These are phyloP conservation scores for Pachyrhynchus sulphureomaculatus DNA, from an alignment of 1,140 invertebrate species.

Conservation along the genomic window DNA sequence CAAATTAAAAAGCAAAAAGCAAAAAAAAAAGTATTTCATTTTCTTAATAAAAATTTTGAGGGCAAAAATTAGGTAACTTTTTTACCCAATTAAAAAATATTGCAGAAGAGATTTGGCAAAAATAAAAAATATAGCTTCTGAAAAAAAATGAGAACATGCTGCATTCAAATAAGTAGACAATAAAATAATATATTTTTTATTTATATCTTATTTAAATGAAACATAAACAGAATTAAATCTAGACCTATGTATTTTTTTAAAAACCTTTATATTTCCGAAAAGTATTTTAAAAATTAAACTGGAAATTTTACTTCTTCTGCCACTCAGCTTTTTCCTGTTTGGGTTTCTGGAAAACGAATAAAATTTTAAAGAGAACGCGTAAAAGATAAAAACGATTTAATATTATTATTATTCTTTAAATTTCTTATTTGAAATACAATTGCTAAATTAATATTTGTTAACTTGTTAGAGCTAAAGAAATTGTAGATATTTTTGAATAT, in stretches of 20 bases:
- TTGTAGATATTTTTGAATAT: too few species aligned
- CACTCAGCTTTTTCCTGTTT: slow-evolving; percentile 77
- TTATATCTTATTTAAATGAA: not conserved
- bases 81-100: slow-evolving; percentile 8
- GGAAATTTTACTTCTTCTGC: slow-evolving; percentile 68
- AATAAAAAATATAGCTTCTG: not conserved
- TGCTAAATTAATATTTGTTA: too few species aligned
- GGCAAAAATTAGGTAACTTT: not conserved
- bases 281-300: slow-evolving; percentile 5
- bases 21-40: slow-evolving; percentile 20
- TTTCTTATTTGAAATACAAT: too few species aligned
- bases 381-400: too few species aligned
- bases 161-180: not conserved
- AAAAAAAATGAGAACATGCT: not conserved
- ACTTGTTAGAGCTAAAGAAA: too few species aligned
- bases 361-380: slow-evolving; percentile 1
- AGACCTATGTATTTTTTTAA: not conserved
- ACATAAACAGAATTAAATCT: not conserved
- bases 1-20: slow-evolving; percentile 1
- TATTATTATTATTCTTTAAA: too few species aligned
- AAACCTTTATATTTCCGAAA: slow-evolving; percentile 5
- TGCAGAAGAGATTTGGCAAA: not conserved
- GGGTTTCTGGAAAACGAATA: slow-evolving; percentile 29
- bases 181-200: not conserved
- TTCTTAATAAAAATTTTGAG: not conserved